Conservation (phyloP, 2,888 invertebrate species). For the Tupiocoris notatus region DNA sequence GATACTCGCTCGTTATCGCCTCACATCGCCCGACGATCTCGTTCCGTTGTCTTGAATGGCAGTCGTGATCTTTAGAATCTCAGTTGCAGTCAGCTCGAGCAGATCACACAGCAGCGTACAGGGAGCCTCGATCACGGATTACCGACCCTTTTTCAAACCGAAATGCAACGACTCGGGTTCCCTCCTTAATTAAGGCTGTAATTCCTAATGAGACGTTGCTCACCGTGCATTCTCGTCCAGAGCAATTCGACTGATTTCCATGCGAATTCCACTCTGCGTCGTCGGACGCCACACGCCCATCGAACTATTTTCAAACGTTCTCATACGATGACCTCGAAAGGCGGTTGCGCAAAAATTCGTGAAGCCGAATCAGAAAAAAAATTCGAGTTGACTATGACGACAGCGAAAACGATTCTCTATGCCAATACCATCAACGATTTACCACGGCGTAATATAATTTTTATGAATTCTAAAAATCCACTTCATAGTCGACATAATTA, state of each 20-base stretch:
- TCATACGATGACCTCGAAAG: too few species aligned
- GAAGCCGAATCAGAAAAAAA: too few species aligned
- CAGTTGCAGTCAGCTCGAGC: conserved; percentile 11
- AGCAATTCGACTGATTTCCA: conserved; percentile 26
- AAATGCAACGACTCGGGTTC: background rate
- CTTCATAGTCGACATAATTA: too few species aligned
- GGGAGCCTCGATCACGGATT: background rate
- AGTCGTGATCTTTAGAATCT: conserved; percentile 37
- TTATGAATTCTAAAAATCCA: too few species aligned
- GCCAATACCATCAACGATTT: too few species aligned
- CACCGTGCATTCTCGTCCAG: conserved; percentile 24
- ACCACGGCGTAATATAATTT: too few species aligned
- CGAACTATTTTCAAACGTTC: too few species aligned
- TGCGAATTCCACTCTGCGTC: conserved; percentile 4
- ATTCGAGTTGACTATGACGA: too few species aligned
- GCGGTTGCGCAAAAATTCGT: too few species aligned
- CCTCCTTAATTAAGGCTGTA: conserved; percentile 34
- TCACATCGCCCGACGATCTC: background rate
- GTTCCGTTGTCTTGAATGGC: background rate
- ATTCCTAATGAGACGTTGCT: conserved; percentile 35
- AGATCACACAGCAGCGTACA: background rate
- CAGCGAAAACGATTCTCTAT: too few species aligned
- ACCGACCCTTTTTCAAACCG: background rate
- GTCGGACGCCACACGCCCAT: background rate
- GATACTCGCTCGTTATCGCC: background rate